Percentiles rank a stretch among this genome's conserved stretches.
Conservation (phyloP, 1,140 invertebrate species). For the Pseudomyrmex pallidus region DNA sequence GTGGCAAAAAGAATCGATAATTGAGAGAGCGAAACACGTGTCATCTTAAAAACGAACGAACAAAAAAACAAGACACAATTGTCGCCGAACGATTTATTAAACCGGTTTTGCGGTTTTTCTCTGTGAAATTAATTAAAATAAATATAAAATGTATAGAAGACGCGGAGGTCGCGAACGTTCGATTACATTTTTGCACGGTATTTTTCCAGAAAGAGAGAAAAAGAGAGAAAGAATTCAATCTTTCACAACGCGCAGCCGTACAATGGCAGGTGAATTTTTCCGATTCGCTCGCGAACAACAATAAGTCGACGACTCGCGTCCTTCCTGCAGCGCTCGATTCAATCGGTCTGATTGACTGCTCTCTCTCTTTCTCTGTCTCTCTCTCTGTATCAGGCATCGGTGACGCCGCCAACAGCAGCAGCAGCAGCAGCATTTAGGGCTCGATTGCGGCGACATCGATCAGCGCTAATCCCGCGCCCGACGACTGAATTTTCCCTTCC, state of each 20-base stretch:
- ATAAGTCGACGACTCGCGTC: neutral
- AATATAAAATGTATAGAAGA: neutral
- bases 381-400: neutral
- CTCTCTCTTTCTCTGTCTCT: too few relatives aligned
- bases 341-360: constrained; percentile 2
- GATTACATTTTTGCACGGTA: neutral
- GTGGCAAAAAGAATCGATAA: neutral
- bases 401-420: constrained; percentile 13
- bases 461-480: constrained; percentile 2
- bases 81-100: neutral
- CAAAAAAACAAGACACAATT: neutral
- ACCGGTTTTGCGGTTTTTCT: neutral
- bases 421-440: constrained; percentile 12
- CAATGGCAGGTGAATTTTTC: neutral
- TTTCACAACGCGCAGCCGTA: neutral
- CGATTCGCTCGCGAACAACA: neutral
- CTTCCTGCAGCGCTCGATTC: neutral
- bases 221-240: neutral
- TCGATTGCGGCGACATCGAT: constrained; percentile 30
- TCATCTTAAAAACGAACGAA: neutral
- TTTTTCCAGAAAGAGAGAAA: neutral
- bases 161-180: too few relatives aligned
- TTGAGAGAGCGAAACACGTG: neutral
- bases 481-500: neutral
- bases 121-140: constrained; percentile 5